Evolutionary conservation across 2,888 invertebrate species (phyloP).

Genomic region (Amiota minor): DNA sequence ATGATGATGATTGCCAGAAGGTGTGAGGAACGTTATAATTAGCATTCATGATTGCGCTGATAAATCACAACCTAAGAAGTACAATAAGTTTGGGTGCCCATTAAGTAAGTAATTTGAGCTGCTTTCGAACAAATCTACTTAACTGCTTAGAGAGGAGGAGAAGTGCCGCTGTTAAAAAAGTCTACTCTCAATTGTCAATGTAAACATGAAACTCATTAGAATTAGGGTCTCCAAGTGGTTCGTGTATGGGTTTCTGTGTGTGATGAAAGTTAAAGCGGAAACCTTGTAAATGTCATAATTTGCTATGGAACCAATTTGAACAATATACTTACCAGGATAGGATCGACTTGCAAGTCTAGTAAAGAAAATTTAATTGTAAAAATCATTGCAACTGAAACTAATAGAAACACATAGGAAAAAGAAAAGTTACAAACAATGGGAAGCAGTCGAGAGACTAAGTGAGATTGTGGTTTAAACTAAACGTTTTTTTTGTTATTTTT

Average conservation of each 20-base stretch:
- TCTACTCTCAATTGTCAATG: constrained; percentile 66
- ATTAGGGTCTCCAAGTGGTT: constrained; percentile 13
- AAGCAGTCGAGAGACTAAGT: constrained; percentile 16
- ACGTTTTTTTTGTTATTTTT: constrained; percentile 8
- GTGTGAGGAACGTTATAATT: constrained; percentile 43
- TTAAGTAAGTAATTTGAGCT: constrained; percentile 38
- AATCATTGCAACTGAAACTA: constrained; percentile 48
- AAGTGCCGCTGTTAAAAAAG: constrained; percentile 8
- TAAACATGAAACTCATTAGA: constrained; percentile 69
- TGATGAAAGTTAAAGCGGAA: constrained; percentile 45
- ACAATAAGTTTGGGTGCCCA: constrained; percentile 23
- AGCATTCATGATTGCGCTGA: constrained; percentile 64
- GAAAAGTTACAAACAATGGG: no score
- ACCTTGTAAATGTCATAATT: constrained; percentile 54
- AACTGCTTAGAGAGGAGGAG: not conserved
- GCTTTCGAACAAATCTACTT: not conserved
- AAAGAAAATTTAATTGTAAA: constrained; percentile 60
- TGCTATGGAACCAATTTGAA: constrained; percentile 44
- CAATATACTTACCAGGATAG: not conserved
- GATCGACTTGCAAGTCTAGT: constrained; percentile 30
- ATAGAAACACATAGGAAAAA: no score
- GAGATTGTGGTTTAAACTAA: constrained; percentile 12
- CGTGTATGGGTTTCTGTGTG: no score
- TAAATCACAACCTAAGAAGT: constrained; percentile 41
- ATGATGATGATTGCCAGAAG: constrained; percentile 40